Base-by-base conservation (phyloP, 2,888 invertebrate species). In the Nipponacmea schrenckii region DNA sequence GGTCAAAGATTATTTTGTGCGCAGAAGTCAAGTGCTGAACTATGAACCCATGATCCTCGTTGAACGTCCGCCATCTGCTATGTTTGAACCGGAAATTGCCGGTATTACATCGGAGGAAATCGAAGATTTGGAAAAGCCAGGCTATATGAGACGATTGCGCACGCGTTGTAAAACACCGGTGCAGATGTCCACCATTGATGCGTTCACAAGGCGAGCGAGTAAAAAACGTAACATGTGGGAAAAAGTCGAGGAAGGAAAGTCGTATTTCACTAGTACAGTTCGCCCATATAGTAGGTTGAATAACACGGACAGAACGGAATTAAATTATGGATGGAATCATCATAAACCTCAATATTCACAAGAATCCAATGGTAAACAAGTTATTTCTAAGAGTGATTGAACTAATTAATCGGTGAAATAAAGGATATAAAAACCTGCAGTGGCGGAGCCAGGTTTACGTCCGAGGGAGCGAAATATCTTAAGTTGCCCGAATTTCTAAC, bases 161-260 rank as follows among this genome's bases (percentile, higher is more conserved):
- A 79, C 82, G 5, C 78, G 78, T 48, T 75, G 77, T 44, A 72
- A 77, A 24, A 82, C 84, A 5, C 84, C 85, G 0, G 84, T 84
- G 0, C 80, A 79, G 1, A 70, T 85, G 2, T 81, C 80, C 24
- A 85, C 84, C 17, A 85, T 86, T 24, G 86, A 86, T 65, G 84
- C 84, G 31, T 64, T 64, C 17, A 64, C 67, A 10, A 68, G 71
- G 12, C 80, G 78, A 71, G 67, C 77, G 4, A 81, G 76, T 63
- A 82, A 81, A 69, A 86, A 85, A 75, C 76, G 75, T 66, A 86
- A 85, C 74, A 75, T 86, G 1, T 86, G 86, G 86, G 85, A 86
- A 48, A 80, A 80, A 14, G 80, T 79, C 10, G 68, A 79, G 69
- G 76, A 77, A 15, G 81, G 82, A 17, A 79, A 79, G 64, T 67